Base-by-base conservation (phyloP, 2,888 invertebrate genomes). In the Tipula unca region DNA sequence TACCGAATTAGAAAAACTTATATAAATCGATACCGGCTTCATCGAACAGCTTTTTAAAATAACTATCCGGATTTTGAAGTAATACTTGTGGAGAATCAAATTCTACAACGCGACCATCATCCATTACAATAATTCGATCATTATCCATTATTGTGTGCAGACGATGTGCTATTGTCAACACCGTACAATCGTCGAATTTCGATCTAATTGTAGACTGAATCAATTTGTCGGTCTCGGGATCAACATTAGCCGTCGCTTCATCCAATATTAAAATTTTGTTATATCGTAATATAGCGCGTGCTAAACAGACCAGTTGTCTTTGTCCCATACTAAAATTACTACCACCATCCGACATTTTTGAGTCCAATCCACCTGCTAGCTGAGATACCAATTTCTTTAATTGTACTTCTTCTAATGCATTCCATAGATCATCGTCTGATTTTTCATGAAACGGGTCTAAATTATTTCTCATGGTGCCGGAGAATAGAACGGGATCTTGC, bases 241-340 rank as follows among this genome's bases (percentile, higher is more conserved):
- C 97, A 1, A 97, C 96, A 90, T 97, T 97, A 1, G 97, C 97
- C 0, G 97, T 97, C 35, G 97, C 97, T 91, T 98, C 98, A 88
- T 98, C 98, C 87, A 98, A 92, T 29, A 98, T 94, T 1, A 98
- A 92, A 87, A 98, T 93, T 88, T 94, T 95, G 88, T 95, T 95
- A 88, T 95, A 94, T 84, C 95, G 92, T 0, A 98, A 92, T 87
- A 98, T 95, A 0, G 97, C 97, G 29, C 93, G 92, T 87, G 97
- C 98, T 86, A 98, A 91, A 89, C 98, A 98, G 85, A 98, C 92
- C 85, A 98, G 91, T 90, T 98, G 98, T 85, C 96, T 92, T 90
- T 98, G 97, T 0, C 98, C 98, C 14, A 95, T 95, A 89, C 97
- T 97, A 89, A 96, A 96, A 91, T 96, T 97, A 0, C 93, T 92